Percentiles rank a stretch among this genome's conserved stretches.
Evolutionary conservation across 2,797 vertebrate species (phyloP).

Genomic region (Diglossa cyanea): DNA sequence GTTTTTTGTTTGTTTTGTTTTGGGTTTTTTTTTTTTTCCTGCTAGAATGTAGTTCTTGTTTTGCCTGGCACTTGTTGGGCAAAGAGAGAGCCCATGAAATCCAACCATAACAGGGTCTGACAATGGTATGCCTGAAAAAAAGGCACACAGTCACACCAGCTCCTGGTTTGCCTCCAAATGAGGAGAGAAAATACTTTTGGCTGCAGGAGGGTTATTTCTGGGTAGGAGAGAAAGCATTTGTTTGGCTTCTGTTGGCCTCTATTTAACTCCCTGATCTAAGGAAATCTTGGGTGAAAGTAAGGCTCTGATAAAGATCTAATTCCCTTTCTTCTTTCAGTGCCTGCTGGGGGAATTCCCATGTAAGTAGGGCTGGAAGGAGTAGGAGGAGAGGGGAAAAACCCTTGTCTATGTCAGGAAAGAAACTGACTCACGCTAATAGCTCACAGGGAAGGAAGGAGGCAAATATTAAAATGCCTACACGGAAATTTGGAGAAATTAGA

Average conservation of each 20-base stretch:
- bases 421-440: not conserved
- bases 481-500: not conserved
- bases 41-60: not conserved
- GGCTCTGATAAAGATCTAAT: constrained; percentile 13
- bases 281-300: constrained; percentile 15
- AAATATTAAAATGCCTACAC: not conserved
- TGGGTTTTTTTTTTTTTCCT: not conserved
- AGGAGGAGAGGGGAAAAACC: not conserved
- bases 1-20: not conserved
- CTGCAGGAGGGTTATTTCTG: not conserved
- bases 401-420: not conserved
- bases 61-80: not conserved
- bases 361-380: not conserved
- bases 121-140: rapidly evolving
- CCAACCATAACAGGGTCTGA: not conserved
- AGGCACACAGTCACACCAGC: not conserved
- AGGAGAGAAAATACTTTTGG: not conserved
- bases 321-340: not conserved
- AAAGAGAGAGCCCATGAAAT: not conserved
- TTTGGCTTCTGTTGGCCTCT: not conserved
- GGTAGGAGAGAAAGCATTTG: not conserved
- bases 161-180: not conserved
- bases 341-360: not conserved
- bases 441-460: not conserved
- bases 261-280: not conserved